A percentile compares a stretch with the other conserved stretches of the same genome.
phyloP scores from a whole-genome alignment of 2,113 vertebrate genomes.

The Ictalurus punctatus region DNA sequence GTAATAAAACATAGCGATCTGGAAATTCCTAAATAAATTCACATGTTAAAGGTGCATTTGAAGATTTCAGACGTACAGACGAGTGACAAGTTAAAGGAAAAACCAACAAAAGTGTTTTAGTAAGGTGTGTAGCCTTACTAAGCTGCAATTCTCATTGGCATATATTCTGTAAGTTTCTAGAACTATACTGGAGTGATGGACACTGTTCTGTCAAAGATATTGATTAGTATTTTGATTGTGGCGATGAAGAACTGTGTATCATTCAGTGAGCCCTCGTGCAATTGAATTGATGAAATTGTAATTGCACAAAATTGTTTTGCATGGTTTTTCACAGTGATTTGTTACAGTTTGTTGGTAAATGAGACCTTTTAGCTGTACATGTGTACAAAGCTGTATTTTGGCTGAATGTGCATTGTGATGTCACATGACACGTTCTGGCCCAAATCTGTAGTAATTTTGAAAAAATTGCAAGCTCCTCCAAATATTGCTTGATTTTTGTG shows the following conservation, averaged over 20 bases:
- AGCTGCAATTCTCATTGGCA: not conserved
- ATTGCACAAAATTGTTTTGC: too few species aligned
- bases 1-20: not conserved
- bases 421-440: too few species aligned
- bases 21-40: slow-evolving; percentile 11
- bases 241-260: not conserved
- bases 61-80: not conserved
- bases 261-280: not conserved
- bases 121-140: not conserved
- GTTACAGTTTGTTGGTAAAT: too few species aligned
- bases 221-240: not conserved
- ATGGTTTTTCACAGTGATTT: too few species aligned
- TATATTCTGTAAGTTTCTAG: not conserved
- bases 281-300: not conserved
- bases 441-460: too few species aligned
- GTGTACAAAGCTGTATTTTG: too few species aligned
- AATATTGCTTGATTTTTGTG: too few species aligned
- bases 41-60: not conserved
- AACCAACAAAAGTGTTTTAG: not conserved
- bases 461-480: too few species aligned
- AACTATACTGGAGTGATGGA: not conserved
- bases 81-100: not conserved
- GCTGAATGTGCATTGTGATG: too few species aligned
- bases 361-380: too few species aligned
- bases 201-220: not conserved